Percentiles rank a stretch among this genome's conserved stretches.
phyloP scores from a whole-genome alignment of 2,888 invertebrate species.

The Archaeoteleia sp. region DNA sequence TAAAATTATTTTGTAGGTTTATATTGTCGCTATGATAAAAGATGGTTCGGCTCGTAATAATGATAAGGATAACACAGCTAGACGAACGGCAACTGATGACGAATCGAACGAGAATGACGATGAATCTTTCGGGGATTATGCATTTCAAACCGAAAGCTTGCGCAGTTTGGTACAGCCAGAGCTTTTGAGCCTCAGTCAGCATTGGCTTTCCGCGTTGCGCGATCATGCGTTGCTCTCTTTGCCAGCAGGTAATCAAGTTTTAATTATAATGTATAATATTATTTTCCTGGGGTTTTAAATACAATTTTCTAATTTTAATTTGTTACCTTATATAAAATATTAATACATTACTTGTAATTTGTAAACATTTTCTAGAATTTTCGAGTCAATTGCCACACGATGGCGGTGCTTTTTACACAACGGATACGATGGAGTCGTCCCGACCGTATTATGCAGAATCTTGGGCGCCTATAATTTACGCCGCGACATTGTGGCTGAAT shows the following conservation, averaged over 20 bases:
- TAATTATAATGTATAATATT: slow-evolving; percentile 1
- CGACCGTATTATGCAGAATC: slow-evolving; percentile 92
- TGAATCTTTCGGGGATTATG: slow-evolving; percentile 85
- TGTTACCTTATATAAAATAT: slow-evolving; percentile 1
- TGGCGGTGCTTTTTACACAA: slow-evolving; percentile 98
- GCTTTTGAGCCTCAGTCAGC: slow-evolving; percentile 90
- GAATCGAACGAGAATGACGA: slow-evolving; percentile 70
- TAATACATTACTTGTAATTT: too few relatives aligned
- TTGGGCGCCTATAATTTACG: slow-evolving; percentile 97
- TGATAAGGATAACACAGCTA: slow-evolving; percentile 59
- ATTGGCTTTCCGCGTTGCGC: slow-evolving; percentile 96
- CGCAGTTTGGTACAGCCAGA: slow-evolving; percentile 95
- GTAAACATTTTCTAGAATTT: slow-evolving; percentile 89
- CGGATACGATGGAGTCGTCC: slow-evolving; percentile 95
- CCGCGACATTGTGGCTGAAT: slow-evolving; percentile 91
- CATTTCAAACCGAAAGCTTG: slow-evolving; percentile 87
- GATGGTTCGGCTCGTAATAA: slow-evolving; percentile 81
- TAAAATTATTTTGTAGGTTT: too few relatives aligned
- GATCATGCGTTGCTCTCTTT: slow-evolving; percentile 96
- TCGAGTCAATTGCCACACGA: slow-evolving; percentile 95
- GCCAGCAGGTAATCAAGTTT: slow-evolving; percentile 86
- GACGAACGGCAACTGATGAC: slow-evolving; percentile 43
- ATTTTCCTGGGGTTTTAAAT: slow-evolving; percentile 1
- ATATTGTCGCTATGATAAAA: slow-evolving; percentile 93
- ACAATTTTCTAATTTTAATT: slow-evolving; percentile 5